These are phyloP conservation scores for Incurvaria masculella DNA, from an alignment of 2,888 invertebrate genomes.

Conservation along the genomic window DNA sequence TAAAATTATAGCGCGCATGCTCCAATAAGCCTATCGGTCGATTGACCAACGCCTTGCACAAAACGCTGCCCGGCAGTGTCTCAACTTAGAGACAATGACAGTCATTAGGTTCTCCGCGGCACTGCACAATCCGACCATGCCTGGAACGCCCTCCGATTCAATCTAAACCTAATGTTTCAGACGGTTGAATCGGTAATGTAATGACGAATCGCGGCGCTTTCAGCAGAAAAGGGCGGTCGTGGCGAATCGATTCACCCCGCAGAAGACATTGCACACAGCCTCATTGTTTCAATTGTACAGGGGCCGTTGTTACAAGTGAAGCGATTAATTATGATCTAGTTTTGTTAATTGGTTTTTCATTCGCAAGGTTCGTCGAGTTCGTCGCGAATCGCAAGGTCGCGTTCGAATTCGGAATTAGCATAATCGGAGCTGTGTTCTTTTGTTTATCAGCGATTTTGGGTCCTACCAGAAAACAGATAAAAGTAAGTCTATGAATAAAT, in stretches of 20 bases:
- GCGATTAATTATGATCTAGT: conserved; percentile 36
- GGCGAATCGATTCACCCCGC: conserved; percentile 44
- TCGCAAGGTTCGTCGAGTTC: neutral
- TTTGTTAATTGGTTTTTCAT: conserved; percentile 20
- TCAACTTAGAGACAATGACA: neutral
- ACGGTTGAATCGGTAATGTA: too few species aligned
- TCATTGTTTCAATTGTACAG: conserved; percentile 36
- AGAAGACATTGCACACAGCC: conserved; percentile 34
- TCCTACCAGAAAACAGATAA: too few species aligned
- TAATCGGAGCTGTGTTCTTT: too few species aligned
- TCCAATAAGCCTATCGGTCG: conserved; percentile 47
- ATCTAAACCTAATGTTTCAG: too few species aligned
- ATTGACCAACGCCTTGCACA: conserved; percentile 31
- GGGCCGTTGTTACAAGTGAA: conserved; percentile 34
- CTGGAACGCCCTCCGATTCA: too few species aligned
- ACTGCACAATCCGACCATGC: neutral
- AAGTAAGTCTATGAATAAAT: too few species aligned
- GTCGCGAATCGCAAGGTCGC: neutral
- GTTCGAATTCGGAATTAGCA: too few species aligned
- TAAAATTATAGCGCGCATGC: conserved; percentile 38
- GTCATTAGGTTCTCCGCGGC: neutral
- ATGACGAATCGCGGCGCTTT: too few species aligned
- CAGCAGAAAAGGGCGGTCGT: conserved; percentile 17
- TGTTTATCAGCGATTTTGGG: too few species aligned
- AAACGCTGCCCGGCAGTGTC: neutral